These are phyloP conservation scores for Nineta flava DNA, from an alignment of 2,888 invertebrate genomes.

Conservation along the genomic window DNA sequence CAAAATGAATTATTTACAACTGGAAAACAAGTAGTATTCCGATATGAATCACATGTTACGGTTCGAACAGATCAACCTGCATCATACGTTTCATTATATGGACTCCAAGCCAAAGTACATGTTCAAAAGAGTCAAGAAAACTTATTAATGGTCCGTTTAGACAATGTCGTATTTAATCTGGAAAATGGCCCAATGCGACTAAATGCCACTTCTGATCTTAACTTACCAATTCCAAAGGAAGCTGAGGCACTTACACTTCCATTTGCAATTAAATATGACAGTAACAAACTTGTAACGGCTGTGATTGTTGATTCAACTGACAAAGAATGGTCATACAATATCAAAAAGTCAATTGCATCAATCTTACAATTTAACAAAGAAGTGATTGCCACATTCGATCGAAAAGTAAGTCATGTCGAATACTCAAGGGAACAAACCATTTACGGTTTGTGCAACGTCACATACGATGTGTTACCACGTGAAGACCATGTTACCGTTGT, in stretches of 20 bases:
- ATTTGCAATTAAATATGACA: conserved; percentile 17
- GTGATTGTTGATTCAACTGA: conserved; percentile 20
- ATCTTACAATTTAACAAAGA: conserved; percentile 25
- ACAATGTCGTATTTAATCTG: conserved; percentile 17
- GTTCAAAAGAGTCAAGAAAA: conserved; percentile 19
- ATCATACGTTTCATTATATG: conserved; percentile 22
- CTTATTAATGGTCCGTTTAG: conserved; percentile 21
- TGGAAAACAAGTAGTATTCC: conserved; percentile 30
- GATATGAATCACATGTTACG: conserved; percentile 24
- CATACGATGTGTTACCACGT: conserved; percentile 21
- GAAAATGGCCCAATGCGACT: neutral
- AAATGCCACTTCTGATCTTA: neutral
- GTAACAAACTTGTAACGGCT: conserved; percentile 19
- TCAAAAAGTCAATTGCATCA: conserved; percentile 27
- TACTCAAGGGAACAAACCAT: conserved; percentile 21
- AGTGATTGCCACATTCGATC: conserved; percentile 12
- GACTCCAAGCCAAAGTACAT: conserved; percentile 22
- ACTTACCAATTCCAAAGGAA: conserved; percentile 14
- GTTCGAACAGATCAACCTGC: conserved; percentile 23
- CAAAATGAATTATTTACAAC: conserved; percentile 22
- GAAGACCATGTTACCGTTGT: conserved; percentile 18
- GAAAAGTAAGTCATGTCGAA: no score
- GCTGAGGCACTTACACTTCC: conserved; percentile 14
- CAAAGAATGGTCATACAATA: conserved; percentile 24
- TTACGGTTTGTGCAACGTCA: conserved; percentile 22